These are phyloP conservation scores for Diogma glabrata DNA, from an alignment of 2,888 invertebrate species.

Conservation along the genomic window DNA sequence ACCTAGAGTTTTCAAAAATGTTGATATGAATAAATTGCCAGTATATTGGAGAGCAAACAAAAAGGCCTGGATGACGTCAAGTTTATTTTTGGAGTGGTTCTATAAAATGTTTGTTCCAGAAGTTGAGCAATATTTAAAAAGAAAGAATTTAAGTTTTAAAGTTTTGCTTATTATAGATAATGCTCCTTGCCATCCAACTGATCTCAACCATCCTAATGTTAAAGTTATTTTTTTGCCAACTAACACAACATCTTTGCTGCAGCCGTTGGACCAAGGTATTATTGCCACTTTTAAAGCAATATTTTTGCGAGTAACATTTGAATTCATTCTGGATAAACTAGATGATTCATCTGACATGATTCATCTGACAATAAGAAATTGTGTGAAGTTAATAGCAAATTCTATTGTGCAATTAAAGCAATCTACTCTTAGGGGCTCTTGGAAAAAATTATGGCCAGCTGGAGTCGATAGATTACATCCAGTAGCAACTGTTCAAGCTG, in stretches of 20 bases:
- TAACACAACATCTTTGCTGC: not conserved
- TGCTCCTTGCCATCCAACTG: not conserved
- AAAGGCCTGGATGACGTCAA: constrained; percentile 3
- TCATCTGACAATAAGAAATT: too few relatives aligned
- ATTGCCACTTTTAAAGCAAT: not conserved
- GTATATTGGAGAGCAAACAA: constrained; percentile 2
- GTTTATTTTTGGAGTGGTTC: not conserved
- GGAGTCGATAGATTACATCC: too few relatives aligned
- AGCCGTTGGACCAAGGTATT: not conserved
- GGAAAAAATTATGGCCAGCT: too few relatives aligned
- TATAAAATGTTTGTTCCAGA: not conserved
- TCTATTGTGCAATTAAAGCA: too few relatives aligned
- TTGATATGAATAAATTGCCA: constrained; percentile 7
- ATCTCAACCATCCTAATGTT: not conserved
- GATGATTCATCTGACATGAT: too few relatives aligned
- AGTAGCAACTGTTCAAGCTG: too few relatives aligned
- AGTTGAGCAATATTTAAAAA: not conserved
- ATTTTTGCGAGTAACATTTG: not conserved
- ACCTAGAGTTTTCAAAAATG: constrained; percentile 7
- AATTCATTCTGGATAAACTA: not conserved
- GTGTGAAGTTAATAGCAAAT: too few relatives aligned
- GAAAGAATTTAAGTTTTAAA: not conserved
- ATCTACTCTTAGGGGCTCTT: too few relatives aligned
- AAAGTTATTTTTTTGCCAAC: not conserved
- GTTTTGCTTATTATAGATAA: constrained; percentile 5